These are phyloP conservation scores for Antheraea yamamai DNA, from an alignment of 2,888 invertebrate species.

Conservation along the genomic window DNA sequence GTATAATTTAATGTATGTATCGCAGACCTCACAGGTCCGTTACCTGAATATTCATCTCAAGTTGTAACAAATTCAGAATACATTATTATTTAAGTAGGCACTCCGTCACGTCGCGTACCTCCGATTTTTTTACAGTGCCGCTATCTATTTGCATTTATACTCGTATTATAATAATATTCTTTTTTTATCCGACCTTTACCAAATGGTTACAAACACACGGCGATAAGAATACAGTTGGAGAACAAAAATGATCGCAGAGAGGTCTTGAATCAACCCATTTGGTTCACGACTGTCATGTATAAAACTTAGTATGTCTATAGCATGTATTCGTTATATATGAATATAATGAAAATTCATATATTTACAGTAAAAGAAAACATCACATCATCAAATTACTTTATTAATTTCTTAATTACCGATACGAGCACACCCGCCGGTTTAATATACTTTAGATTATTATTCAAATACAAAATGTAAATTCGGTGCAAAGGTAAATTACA, in stretches of 20 bases:
- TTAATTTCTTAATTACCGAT: neutral
- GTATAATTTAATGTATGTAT: neutral
- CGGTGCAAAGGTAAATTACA: neutral
- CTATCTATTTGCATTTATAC: neutral
- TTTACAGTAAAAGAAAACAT: no score
- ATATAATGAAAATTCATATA: no score
- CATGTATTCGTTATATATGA: no score
- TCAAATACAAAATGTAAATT: constrained; percentile 9
- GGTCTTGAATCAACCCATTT: no score
- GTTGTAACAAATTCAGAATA: constrained; percentile 22
- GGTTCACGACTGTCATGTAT: no score
- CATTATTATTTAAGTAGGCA: constrained; percentile 18
- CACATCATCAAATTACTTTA: no score
- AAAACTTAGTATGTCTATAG: no score
- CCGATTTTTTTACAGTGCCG: neutral
- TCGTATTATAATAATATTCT: neutral
- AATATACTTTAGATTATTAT: neutral
- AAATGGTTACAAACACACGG: neutral
- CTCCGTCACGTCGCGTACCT: constrained; percentile 12
- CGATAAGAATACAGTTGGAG: no score
- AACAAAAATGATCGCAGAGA: neutral
- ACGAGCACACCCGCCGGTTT: neutral
- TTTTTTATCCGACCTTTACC: neutral
- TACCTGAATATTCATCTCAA: constrained; percentile 23
- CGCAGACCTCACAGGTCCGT: constrained; percentile 18